Conservation (phyloP, 2,797 vertebrate genomes). For the Labroides dimidiatus region DNA sequence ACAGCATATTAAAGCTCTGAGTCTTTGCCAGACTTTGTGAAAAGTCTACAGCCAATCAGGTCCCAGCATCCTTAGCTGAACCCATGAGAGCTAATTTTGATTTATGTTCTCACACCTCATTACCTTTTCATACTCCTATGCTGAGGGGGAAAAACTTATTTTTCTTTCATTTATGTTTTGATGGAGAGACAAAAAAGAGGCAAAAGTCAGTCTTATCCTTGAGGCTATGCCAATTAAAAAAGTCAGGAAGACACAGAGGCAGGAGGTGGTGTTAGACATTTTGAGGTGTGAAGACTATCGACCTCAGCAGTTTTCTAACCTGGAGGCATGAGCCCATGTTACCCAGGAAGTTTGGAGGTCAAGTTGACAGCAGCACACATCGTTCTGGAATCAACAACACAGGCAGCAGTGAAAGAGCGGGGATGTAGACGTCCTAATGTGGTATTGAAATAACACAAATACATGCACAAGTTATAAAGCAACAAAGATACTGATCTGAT, state of each 20-base stretch:
- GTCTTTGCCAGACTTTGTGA: constrained; percentile 14
- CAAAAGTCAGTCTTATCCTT: constrained; percentile 12
- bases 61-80: constrained; percentile 11
- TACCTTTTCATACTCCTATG: constrained; percentile 29
- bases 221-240: constrained; percentile 36
- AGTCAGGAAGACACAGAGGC: constrained; percentile 21
- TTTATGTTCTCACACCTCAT: constrained; percentile 52
- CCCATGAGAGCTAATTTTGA: constrained; percentile 40
- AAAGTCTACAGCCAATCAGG: constrained; percentile 28
- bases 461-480: too few species aligned
- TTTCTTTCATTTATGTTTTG: constrained; percentile 16
- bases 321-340: constrained; percentile 16
- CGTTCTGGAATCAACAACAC: constrained; percentile 14
- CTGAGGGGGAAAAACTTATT: constrained; percentile 16
- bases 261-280: constrained; percentile 11
- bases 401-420: background rate
- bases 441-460: too few species aligned
- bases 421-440: background rate
- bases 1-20: background rate
- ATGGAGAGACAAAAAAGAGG: constrained; percentile 19
- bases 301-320: constrained; percentile 21
- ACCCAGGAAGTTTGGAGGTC: constrained; percentile 18
- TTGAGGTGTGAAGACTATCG: constrained; percentile 17
- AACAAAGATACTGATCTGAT: too few species aligned
- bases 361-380: constrained; percentile 21